Percentiles rank a stretch among this genome's conserved stretches.
Conservation (phyloP, 2,113 vertebrate species). For the Eclectus roratus region DNA sequence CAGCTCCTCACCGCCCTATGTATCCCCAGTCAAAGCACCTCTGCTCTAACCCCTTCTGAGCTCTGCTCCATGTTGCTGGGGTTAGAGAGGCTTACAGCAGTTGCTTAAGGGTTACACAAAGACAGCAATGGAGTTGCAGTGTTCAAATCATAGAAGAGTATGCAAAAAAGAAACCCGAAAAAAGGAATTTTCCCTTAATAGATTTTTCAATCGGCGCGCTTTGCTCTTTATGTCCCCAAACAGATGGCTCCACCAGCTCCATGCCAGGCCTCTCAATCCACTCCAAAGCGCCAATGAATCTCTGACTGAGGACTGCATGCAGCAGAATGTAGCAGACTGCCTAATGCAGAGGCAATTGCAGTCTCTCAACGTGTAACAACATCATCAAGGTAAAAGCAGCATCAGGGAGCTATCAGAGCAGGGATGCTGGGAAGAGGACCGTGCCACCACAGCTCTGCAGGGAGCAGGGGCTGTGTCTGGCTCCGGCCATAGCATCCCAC, state of each 20-base stretch:
- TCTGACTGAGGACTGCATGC: background rate
- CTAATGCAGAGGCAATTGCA: accelerated
- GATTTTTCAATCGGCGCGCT: background rate
- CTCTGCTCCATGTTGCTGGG: background rate
- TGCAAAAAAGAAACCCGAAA: background rate
- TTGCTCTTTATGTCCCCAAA: background rate
- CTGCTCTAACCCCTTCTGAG: background rate
- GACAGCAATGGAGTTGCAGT: background rate
- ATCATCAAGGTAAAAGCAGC: background rate
- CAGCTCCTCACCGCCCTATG: background rate
- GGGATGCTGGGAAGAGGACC: background rate
- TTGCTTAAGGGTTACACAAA: background rate
- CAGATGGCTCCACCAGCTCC: constrained; percentile 1
- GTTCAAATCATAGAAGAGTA: background rate
- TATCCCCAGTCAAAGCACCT: background rate
- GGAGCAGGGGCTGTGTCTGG: background rate
- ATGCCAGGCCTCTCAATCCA: constrained; percentile 17
- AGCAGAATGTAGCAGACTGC: background rate
- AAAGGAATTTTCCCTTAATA: background rate
- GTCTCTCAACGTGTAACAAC: background rate
- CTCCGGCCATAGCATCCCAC: accelerated
- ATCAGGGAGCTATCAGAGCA: accelerated
- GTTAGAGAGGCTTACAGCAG: accelerated
- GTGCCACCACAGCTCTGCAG: background rate
- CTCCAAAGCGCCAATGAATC: background rate